Percentiles rank a stretch among this genome's conserved stretches.
These are phyloP conservation scores for Lasioglossum villosulum DNA, from an alignment of 2,888 invertebrate genomes.

Conservation along the genomic window DNA sequence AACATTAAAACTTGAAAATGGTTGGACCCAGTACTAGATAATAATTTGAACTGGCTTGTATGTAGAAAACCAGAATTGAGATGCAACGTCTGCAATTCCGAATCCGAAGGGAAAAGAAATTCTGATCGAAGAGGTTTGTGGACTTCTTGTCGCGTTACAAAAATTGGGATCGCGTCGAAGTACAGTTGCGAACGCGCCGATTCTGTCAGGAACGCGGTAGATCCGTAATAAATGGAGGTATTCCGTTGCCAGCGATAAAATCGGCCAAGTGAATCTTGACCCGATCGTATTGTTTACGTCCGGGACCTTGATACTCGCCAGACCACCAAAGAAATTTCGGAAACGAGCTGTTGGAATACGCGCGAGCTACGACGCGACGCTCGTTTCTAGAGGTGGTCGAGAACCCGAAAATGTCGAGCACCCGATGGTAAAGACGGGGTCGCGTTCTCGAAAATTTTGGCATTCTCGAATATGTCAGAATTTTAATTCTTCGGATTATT, in stretches of 20 bases:
- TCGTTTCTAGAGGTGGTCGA: conserved; percentile 24
- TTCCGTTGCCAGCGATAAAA: conserved; percentile 30
- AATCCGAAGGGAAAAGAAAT: neutral
- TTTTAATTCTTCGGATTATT: neutral
- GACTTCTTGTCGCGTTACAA: neutral
- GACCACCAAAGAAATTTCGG: conserved; percentile 57
- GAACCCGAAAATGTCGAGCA: neutral
- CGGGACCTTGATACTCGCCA: conserved; percentile 48
- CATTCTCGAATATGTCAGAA: neutral
- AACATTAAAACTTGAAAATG: neutral
- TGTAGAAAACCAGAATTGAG: neutral
- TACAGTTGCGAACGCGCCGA: neutral
- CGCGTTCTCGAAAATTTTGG: neutral
- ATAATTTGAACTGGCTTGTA: neutral
- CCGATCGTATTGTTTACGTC: conserved; percentile 51
- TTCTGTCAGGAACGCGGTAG: neutral
- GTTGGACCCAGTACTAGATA: neutral
- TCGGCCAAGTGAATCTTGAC: conserved; percentile 47
- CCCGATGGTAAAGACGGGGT: neutral
- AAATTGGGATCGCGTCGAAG: neutral
- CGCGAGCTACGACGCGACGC: conserved; percentile 33
- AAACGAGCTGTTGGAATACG: conserved; percentile 29
- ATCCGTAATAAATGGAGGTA: neutral
- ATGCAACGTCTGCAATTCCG: neutral
- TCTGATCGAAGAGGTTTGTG: neutral